Base-by-base conservation (phyloP, 2,797 vertebrate species). In the Pteropus rufus region DNA sequence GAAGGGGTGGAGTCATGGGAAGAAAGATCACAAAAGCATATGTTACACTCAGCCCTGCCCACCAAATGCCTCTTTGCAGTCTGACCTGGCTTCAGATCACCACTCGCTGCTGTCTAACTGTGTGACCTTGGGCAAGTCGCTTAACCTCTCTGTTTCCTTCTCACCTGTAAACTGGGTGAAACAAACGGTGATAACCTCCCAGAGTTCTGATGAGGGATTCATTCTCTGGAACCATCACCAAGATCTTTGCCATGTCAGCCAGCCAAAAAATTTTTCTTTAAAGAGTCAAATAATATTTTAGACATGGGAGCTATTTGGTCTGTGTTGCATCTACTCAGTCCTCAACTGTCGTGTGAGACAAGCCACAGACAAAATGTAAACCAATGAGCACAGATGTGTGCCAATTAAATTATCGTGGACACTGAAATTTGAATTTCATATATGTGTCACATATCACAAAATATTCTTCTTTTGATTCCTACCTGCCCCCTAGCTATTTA, bases 271-370 rank as follows among this genome's bases (percentile, higher is more conserved):
- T 29, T 56, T 24, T 36, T 39, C 60, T 73, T 7, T 39, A 8
- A 52, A 67, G 11, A 34, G 26, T 60, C 64, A 54, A 29, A 23
- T 44, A 60, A 46, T 0, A 46, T 60, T 77, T 81, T 18, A 64
- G 24, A 23, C 34, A 21, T 16, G 21, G 2, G 11, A 39, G 10
- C 60, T n/a, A 26, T 31, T 34, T 2, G 4, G 29, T 58, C 60
- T 86, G 70, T 60, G 15, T 41, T 23, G 52, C 24, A 44, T 4
- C 31, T 26, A 31, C 36, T 64, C 36, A 9, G 1, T 16, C 24
- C 36, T 10, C 52, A 36, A 0, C 0, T 3, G 7, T 8, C 10
- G 23, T 0, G 0, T 0, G 18, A 79, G 52, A 4, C 29, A 10
- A 0, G 21, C 29, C 34, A 16, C 4, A 5, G 34, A 21, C 3